phyloP scores from a whole-genome alignment of 2,113 vertebrate species.

The Platysteira castanea region DNA sequence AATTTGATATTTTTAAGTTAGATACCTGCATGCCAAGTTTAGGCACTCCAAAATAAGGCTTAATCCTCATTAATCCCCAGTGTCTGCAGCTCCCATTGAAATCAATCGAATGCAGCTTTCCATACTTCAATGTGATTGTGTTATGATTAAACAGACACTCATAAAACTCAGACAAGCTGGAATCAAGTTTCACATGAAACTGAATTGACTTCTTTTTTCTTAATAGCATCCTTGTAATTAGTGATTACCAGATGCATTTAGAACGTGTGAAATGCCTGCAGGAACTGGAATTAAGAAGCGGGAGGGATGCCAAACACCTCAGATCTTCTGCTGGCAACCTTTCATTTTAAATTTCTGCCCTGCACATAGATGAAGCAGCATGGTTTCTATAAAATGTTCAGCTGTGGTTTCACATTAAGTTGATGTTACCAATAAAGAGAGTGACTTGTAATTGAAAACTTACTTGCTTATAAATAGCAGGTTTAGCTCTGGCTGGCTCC shows the following conservation, averaged over 20 bases:
- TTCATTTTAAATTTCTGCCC: background rate
- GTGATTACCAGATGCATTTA: conserved; percentile 54
- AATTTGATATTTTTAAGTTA: background rate
- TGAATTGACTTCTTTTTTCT: background rate
- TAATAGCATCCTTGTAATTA: conserved; percentile 36
- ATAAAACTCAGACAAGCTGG: conserved; percentile 41
- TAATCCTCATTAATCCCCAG: background rate
- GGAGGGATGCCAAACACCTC: background rate
- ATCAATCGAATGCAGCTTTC: background rate
- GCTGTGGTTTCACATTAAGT: background rate
- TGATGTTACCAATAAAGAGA: background rate
- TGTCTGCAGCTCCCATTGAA: background rate
- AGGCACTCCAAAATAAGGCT: background rate
- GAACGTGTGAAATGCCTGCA: conserved; percentile 50
- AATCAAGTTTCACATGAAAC: conserved; percentile 28
- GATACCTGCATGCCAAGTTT: background rate
- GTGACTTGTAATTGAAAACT: background rate
- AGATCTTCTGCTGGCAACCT: conserved; percentile 14
- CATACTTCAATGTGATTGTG: background rate
- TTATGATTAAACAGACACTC: conserved; percentile 51
- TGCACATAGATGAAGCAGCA: background rate
- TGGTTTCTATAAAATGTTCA: conserved; percentile 15
- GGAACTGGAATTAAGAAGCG: background rate
- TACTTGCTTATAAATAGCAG: background rate
- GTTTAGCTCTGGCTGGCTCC: background rate